Evolutionary conservation across 2,888 invertebrate species (phyloP), one percentile per base, ranked within the genome.

Genomic region (Meganola albula): DNA sequence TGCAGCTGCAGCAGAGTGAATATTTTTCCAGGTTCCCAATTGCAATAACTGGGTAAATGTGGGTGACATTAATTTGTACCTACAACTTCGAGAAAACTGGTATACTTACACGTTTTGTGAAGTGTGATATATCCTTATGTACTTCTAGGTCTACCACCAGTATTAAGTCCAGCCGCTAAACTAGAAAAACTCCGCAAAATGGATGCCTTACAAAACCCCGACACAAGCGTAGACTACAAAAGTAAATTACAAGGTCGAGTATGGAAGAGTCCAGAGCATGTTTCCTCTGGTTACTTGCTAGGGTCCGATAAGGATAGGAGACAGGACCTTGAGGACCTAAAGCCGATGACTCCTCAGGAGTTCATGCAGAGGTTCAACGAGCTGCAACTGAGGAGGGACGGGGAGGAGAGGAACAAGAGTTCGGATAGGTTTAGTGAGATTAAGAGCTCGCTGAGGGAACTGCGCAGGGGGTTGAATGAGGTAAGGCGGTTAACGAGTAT

Each of bases 161-260:
- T 79, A 0, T 48, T 78, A 4, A 65, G 52, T 40, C 40, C 80
- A 12, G 64, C 74, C 14, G 67, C 67, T 32, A 72, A 83, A 36
- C 37, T 86, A 1, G 88, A 89, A 38, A 88, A 87, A 27, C 79
- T 88, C 0, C 86, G 88, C 4, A 77, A 75, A 26, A 62, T 80
- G 74, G 77, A 79, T 50, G 73, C 74, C 0, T 56, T 80, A 1
- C 73, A 75, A 25, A 77, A 74, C 2, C 70, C 69, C 20, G 28
- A 43, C 0, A 50, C 20, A 7, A 20, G 8, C 4, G 39, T 41
- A 8, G 62, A 70, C 34, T 62, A 61, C 48, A 58, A 48, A 24
- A 46, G 44, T 34, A 36, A 45, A 2, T 43, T 61, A 11, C 65
- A 53, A 29, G 63, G 63, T 2, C 56, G 59, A 8, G 58, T 57